Base-by-base conservation (phyloP, 2,888 invertebrate genomes). In the Acleris holmiana region DNA sequence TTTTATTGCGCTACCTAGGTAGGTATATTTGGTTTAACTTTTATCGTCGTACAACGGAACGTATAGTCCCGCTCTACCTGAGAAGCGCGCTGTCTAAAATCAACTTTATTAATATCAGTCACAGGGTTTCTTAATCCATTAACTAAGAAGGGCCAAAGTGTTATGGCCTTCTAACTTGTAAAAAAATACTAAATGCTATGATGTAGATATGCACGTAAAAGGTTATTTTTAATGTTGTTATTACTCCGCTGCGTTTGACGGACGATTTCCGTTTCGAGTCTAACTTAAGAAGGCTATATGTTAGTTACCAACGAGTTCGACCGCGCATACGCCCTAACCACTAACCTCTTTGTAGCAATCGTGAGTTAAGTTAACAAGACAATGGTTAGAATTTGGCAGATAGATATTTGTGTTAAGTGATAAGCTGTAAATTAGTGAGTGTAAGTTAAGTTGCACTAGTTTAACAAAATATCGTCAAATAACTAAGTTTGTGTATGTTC, bases 211-310 rank as follows among this genome's bases (percentile, higher is more conserved):
- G 74, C 74, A 80, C 78, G 72, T 78, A 77, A 77, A 84, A 83
- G 84, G 86, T 84, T 86, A 86, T 84, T 81, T 58, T 81, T 76
- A 77, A 35, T 76, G 75, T 74, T 79, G 76, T 74, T 66, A 67
- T 54, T 35, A 64, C 58, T 73, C 68, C 60, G 63, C 50, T 62
- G 53, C 55, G 64, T 73, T 69, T 72, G 73, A 73, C 71, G 65
- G 68, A 68, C 48, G 46, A 74, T 76, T 78, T 76, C 71, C 70
- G 72, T 64, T 56, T 44, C 55, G 65, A 68, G 69, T 56, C 69
- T 66, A 53, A 55, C 69, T 66, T 68, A 41, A 46, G 18, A 64
- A 59, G 59, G 59, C 48, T 59, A 23, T 59, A 23, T 48, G 23
- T 50, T 46, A 23, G 35, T 40, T n/a, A 40, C 40, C 15, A 47